Evolutionary conservation across 2,797 vertebrate genomes (phyloP).

Genomic region (Allenopithecus nigroviridis): DNA sequence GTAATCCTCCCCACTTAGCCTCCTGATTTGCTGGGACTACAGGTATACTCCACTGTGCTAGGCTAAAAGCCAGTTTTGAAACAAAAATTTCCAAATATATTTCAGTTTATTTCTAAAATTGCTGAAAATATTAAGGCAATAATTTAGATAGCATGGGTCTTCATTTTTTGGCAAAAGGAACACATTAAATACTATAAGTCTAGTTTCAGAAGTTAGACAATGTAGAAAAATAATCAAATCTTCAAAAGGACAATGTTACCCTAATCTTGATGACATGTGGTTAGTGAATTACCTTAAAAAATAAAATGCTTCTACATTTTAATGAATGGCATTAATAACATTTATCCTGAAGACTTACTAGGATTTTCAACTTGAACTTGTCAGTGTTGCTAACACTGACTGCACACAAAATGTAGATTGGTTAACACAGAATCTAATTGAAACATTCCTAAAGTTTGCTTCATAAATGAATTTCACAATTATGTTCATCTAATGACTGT

Average conservation of each 20-base stretch:
- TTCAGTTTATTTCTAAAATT: neutral
- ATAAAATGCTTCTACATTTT: neutral
- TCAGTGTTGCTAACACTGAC: neutral
- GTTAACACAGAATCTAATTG: neutral
- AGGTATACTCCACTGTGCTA: neutral
- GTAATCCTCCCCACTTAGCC: neutral
- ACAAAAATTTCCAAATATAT: neutral
- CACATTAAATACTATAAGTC: neutral
- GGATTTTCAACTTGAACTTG: slow-evolving; percentile 1
- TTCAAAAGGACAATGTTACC: neutral
- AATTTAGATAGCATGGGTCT: neutral
- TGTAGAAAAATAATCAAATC: neutral
- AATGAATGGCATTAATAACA: neutral
- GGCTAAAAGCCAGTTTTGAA: neutral
- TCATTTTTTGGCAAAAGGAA: neutral
- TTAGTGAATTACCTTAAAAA: slow-evolving; percentile 8
- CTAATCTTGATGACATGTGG: neutral
- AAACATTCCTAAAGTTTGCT: neutral
- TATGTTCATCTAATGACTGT: neutral
- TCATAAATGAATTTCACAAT: neutral
- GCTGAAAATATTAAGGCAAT: neutral
- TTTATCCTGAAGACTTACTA: neutral
- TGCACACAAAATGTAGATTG: neutral
- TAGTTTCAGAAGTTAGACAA: neutral
- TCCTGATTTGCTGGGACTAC: neutral